Evolutionary conservation across 2,888 invertebrate genomes (phyloP).

Genomic region (Lymantria dispar): DNA sequence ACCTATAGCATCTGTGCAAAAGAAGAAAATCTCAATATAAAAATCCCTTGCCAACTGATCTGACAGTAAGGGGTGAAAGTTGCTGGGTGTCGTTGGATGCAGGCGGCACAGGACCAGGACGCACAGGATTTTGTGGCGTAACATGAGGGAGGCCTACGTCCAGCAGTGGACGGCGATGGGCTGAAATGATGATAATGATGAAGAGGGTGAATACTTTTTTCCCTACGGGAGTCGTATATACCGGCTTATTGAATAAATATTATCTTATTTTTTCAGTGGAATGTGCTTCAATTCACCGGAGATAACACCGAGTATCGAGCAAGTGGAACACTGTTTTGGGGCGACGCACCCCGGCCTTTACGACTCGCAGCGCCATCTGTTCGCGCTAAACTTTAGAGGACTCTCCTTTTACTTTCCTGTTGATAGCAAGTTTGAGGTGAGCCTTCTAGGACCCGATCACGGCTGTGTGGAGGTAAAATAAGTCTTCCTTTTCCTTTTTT

Average conservation of each 20-base stretch:
- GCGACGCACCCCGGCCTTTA: constrained; percentile 99
- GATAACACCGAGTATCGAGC: constrained; percentile 97
- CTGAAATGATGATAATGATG: too few relatives aligned
- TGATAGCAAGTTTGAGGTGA: constrained; percentile 91
- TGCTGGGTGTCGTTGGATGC: too few relatives aligned
- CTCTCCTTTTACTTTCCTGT: constrained; percentile 98
- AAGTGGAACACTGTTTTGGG: constrained; percentile 99
- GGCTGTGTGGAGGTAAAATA: constrained; percentile 7
- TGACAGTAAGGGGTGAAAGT: too few relatives aligned
- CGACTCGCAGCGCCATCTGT: constrained; percentile 96
- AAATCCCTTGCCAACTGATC: too few relatives aligned
- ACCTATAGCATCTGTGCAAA: too few relatives aligned
- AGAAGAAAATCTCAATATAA: too few relatives aligned
- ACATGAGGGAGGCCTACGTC: too few relatives aligned
- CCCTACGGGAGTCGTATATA: too few relatives aligned
- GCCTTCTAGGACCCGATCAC: constrained; percentile 8
- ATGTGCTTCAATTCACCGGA: constrained; percentile 95
- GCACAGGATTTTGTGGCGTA: too few relatives aligned
- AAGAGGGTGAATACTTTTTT: too few relatives aligned
- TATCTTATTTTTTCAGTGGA: constrained; percentile 77
- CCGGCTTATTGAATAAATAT: background rate
- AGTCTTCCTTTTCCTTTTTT: background rate
- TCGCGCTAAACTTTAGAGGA: constrained; percentile 97
- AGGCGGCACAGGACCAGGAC: too few relatives aligned
- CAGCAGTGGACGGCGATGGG: too few relatives aligned